Base-by-base conservation (phyloP, 1,140 invertebrate species). In the Tetramorium alpestre region DNA sequence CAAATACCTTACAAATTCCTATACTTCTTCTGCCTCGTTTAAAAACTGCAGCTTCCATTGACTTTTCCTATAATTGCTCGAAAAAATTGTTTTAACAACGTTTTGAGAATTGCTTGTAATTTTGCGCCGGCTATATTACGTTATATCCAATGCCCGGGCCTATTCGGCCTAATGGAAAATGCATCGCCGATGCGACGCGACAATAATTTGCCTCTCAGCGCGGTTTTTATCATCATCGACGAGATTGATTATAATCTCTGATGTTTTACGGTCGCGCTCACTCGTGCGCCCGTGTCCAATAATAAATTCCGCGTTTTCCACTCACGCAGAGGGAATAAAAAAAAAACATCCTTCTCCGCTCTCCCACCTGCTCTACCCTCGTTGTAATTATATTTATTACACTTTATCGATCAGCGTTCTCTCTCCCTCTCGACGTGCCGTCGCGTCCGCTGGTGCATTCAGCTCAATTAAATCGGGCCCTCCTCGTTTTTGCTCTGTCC, bases 371-470 rank as follows among this genome's bases (percentile, higher is more conserved):
- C 25, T 76, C 76, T 49, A 44, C 54, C 41, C 56, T 69, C 78
- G 44, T 87, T 86, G 85, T 91, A 91, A 91, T 91, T 91, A 91
- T 90, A 91, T 88, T 91, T 91, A 90, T 91, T 90, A 91, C 81
- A 85, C 65, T 91, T 85, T 90, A 85, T 91, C 78, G 88, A 91
- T 88, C 65, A 58, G 11, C 44, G 22, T 62, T 78, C 64, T 82
- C 54, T 82, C 4, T 72, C 51, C 10, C 65, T 73, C 80, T 25
- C 51, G 22, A 67, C 13, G 67, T 54, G 62, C 47, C 73, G 51
- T 47, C 73, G 72, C 65, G 82, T 70, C 13, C 78, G 72, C 13
- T 5, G 49, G 54, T 41, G 75, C 76, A 88, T 90, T 90, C 81
- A 88, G 60, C 78, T 87, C 70, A 44, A 89, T 89, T 85, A 76